Conservation (phyloP, 2,113 vertebrate genomes). For the Etheostoma spectabile region DNA sequence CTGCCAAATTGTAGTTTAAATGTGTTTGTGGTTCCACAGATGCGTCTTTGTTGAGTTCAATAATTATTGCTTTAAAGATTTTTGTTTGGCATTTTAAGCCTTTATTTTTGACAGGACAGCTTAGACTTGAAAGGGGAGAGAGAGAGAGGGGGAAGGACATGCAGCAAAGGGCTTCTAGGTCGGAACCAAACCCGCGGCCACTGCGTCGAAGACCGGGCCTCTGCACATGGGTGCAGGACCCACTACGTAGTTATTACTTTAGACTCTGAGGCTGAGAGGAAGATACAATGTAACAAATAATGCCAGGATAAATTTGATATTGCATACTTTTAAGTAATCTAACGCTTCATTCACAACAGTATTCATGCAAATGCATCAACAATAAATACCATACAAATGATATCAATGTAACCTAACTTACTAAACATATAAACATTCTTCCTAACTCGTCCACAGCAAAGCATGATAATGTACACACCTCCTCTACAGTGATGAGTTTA, state of each 20-base stretch:
- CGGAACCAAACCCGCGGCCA: too few species aligned
- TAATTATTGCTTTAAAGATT: too few species aligned
- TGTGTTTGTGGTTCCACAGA: background rate
- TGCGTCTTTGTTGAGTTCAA: background rate
- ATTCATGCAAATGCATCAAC: slow-evolving; percentile 9
- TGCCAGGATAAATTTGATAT: background rate
- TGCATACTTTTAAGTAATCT: background rate
- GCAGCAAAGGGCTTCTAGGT: too few species aligned
- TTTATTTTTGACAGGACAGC: too few species aligned
- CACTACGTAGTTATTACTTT: background rate
- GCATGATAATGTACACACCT: slow-evolving; percentile 82
- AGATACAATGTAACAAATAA: background rate
- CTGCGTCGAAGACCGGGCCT: too few species aligned
- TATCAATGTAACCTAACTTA: background rate
- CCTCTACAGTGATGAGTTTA: slow-evolving; percentile 93
- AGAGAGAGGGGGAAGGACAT: too few species aligned
- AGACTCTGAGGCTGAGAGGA: background rate
- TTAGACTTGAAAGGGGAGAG: too few species aligned
- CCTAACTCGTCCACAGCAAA: background rate
- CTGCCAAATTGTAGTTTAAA: background rate
- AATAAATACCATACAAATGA: background rate
- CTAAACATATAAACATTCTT: background rate
- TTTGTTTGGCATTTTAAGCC: too few species aligned
- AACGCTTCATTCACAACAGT: background rate
- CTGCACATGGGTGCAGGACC: too few species aligned